A percentile compares a stretch with the other conserved stretches of the same genome.
Conservation (phyloP, 1,140 invertebrate species). For the Bombus ignitus region DNA sequence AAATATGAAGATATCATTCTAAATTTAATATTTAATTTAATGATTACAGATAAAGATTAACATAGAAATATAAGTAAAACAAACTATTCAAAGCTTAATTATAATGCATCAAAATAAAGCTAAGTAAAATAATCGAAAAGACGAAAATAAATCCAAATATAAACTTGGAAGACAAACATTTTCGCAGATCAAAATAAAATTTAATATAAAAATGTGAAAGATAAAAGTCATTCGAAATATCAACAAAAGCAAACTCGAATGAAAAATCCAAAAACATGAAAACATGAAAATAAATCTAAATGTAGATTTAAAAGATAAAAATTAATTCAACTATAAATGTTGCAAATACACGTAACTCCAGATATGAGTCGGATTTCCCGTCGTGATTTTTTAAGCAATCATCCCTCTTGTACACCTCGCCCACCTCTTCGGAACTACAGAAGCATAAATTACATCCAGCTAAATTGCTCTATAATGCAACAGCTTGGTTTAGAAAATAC, state of each 20-base stretch:
- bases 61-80: too few species aligned
- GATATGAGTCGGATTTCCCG: neutral
- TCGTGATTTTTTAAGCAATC: neutral
- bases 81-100: too few species aligned
- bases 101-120: too few species aligned
- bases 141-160: neutral
- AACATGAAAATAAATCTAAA: neutral
- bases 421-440: neutral
- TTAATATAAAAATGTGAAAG: neutral
- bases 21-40: too few species aligned
- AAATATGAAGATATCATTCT: too few species aligned
- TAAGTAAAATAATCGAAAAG: too few species aligned
- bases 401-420: neutral
- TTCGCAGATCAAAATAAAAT: neutral
- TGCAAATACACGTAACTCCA: neutral
- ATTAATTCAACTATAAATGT: neutral
- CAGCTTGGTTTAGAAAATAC: slow-evolving; percentile 62
- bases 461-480: slow-evolving; percentile 64
- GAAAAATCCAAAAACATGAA: neutral
- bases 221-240: neutral
- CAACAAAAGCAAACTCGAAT: neutral
- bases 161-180: neutral
- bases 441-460: slow-evolving; percentile 37
- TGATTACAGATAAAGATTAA: too few species aligned
- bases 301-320: neutral